These are phyloP conservation scores for Trissoscelio sp. DNA, from an alignment of 2,888 invertebrate genomes.

Conservation along the genomic window DNA sequence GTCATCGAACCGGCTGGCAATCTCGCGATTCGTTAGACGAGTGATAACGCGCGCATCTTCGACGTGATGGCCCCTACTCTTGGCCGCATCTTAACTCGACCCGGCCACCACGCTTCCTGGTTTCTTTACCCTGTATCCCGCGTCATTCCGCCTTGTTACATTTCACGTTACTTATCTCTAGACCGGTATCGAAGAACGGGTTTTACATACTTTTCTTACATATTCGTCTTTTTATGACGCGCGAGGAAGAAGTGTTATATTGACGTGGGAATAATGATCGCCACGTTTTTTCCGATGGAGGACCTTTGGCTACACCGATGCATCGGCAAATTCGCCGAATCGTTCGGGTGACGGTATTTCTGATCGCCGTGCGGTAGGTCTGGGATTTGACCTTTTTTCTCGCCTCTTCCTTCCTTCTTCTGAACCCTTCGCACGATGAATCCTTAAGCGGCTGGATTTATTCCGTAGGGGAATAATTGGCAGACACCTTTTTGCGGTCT, in stretches of 20 bases:
- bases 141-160: conserved; percentile 68
- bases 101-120: conserved; percentile 72
- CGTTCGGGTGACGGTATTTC: conserved; percentile 2
- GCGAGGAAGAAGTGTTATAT: conserved; percentile 50
- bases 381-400: neutral
- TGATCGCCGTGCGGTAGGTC: conserved; percentile 15
- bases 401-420: neutral
- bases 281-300: neutral
- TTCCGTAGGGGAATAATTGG: conserved; percentile 24
- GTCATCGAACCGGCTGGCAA: conserved; percentile 66
- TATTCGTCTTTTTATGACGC: conserved; percentile 52
- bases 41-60: conserved; percentile 67
- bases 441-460: neutral
- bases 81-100: conserved; percentile 48
- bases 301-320: neutral
- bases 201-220: conserved; percentile 67
- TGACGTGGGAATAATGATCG: conserved; percentile 62
- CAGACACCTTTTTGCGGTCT: conserved; percentile 24
- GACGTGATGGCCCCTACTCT: conserved; percentile 57
- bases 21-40: conserved; percentile 69
- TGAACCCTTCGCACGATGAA: conserved; percentile 4
- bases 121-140: conserved; percentile 67
- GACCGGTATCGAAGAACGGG: conserved; percentile 68
- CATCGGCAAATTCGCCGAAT: conserved; percentile 12
- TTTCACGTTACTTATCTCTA: conserved; percentile 68